Conservation (phyloP, 2,113 vertebrate genomes). For the Indicator maculatus region DNA sequence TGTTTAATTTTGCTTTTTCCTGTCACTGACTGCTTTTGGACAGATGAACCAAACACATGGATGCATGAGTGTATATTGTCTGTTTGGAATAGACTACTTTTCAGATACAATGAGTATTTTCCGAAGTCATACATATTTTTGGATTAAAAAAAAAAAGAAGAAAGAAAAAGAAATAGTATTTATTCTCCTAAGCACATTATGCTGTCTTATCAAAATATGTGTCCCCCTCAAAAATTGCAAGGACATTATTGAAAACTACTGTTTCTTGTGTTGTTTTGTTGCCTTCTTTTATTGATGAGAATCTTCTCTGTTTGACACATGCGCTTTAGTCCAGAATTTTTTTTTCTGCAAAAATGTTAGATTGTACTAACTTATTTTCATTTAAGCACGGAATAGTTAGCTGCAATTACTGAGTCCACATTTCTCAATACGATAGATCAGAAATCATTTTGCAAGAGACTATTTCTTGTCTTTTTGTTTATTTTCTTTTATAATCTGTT, state of each 20-base stretch:
- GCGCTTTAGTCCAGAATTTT: not conserved
- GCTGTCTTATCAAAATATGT: not conserved
- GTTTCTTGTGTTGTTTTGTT: not conserved
- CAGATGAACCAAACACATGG: not conserved
- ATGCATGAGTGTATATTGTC: not conserved
- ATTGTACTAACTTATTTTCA: not conserved
- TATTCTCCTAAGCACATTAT: not conserved
- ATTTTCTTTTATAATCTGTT: not conserved
- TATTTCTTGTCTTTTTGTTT: not conserved
- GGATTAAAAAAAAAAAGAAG: not conserved
- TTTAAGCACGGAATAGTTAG: not conserved
- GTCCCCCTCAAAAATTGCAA: not conserved
- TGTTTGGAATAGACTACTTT: not conserved
- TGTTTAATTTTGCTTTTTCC: not conserved
- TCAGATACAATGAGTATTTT: not conserved
- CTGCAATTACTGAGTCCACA: fast-evolving
- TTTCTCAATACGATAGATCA: not conserved
- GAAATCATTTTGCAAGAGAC: not conserved
- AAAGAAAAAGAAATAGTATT: not conserved
- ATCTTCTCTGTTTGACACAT: fast-evolving
- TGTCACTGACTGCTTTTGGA: not conserved
- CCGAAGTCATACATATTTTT: not conserved
- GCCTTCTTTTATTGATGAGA: not conserved
- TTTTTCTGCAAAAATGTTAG: not conserved
- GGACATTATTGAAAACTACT: not conserved